phyloP scores from a whole-genome alignment of 2,888 invertebrate genomes.

The Tipula confusa region DNA sequence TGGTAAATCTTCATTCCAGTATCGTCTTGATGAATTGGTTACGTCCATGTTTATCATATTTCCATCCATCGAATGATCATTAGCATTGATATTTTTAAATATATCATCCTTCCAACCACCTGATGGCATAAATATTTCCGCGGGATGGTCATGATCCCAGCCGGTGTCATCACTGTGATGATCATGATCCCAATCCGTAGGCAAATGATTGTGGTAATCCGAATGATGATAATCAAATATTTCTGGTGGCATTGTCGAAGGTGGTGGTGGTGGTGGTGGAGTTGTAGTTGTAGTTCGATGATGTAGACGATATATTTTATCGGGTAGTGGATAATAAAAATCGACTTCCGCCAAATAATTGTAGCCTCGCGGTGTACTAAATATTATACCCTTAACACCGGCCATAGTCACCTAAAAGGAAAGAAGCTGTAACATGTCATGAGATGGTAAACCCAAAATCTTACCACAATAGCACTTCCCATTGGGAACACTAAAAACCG shows the following conservation, averaged over 20 bases:
- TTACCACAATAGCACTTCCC: not conserved
- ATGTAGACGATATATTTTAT: not conserved
- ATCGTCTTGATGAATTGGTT: not conserved
- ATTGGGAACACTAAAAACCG: not conserved
- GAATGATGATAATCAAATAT: not conserved
- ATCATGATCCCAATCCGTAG: not conserved
- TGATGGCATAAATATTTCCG: not conserved
- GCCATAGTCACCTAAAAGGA: not conserved
- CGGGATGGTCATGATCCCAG: too few species aligned
- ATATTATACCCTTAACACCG: not conserved
- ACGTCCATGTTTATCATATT: not conserved
- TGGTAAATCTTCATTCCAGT: not conserved
- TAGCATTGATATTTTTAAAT: not conserved
- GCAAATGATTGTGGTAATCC: not conserved
- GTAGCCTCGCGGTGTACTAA: not conserved
- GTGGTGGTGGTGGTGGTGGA: not conserved
- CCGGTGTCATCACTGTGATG: not conserved
- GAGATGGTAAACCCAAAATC: too few species aligned
- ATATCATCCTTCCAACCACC: slow-evolving; percentile 26
- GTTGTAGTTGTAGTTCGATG: not conserved
- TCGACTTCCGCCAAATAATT: not conserved
- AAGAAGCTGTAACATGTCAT: too few species aligned
- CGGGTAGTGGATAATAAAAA: not conserved
- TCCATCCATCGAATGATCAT: not conserved
- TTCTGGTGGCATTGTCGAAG: not conserved